Evolutionary conservation across 2,797 vertebrate species (phyloP).

Genomic region (Ceyx erithaca): DNA sequence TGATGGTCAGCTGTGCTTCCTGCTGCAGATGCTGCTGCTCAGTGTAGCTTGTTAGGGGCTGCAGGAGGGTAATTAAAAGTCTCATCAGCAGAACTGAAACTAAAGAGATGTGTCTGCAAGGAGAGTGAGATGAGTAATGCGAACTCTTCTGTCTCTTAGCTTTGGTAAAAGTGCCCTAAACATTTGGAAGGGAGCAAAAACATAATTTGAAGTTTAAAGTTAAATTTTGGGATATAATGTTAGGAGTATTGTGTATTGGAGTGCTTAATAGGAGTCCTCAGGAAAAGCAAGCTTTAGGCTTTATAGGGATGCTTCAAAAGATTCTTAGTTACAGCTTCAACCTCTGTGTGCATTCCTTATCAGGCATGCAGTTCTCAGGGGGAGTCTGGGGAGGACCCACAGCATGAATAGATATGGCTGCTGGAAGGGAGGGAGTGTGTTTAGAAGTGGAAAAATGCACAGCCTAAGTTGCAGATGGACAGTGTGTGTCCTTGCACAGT

Average conservation of each 20-base stretch:
- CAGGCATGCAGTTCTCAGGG: not conserved
- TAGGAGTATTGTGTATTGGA: not conserved
- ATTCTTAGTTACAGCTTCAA: not conserved
- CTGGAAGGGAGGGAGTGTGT: not conserved
- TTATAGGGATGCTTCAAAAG: not conserved
- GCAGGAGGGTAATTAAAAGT: not conserved
- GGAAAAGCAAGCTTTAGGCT: not conserved
- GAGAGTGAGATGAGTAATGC: not conserved
- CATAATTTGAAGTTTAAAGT: not conserved
- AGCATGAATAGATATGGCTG: not conserved
- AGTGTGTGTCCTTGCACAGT: not conserved
- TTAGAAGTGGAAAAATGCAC: not conserved
- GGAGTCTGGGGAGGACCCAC: not conserved
- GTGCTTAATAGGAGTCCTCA: not conserved
- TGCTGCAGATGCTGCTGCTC: not conserved
- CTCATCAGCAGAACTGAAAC: slow-evolving; percentile 61
- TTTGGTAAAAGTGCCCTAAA: not conserved
- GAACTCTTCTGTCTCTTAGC: not conserved
- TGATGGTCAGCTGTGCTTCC: not conserved
- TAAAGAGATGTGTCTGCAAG: not conserved
- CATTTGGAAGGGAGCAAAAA: not conserved
- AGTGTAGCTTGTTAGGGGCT: not conserved
- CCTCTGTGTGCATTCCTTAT: not conserved
- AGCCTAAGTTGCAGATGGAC: not conserved
- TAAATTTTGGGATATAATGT: not conserved